A percentile compares a stretch with the other conserved stretches of the same genome.
phyloP scores from a whole-genome alignment of 2,797 vertebrate genomes.

The Pelochelys cantorii region DNA sequence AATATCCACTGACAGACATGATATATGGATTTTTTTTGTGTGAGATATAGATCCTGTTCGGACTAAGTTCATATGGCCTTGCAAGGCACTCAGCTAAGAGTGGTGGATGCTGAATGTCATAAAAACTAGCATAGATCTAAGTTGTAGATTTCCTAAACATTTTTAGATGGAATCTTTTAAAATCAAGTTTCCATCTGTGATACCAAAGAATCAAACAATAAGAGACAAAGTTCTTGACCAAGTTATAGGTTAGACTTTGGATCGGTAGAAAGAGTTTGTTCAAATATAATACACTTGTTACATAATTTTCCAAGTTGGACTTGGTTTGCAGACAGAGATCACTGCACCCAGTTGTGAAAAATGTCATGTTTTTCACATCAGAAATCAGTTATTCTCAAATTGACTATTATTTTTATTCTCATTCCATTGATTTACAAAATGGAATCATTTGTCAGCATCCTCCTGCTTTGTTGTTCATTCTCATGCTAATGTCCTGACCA shows the following conservation, averaged over 20 bases:
- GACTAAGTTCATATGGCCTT: no score
- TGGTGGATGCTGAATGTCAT: accelerated
- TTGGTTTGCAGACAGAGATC: background rate
- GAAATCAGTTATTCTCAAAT: background rate
- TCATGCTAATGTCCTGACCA: background rate
- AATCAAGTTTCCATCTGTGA: conserved; percentile 32
- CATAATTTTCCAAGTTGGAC: background rate
- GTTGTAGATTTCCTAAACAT: background rate
- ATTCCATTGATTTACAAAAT: conserved; percentile 60
- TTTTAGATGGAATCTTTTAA: background rate
- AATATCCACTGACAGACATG: no score
- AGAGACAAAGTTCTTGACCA: background rate
- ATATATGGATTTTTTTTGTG: no score
- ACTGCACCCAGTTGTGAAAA: conserved; percentile 49
- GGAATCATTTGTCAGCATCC: conserved; percentile 53
- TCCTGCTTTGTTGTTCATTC: background rate
- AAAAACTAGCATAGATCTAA: background rate
- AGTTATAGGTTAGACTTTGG: background rate
- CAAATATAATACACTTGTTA: background rate
- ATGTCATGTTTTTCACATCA: background rate
- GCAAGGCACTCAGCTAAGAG: background rate
- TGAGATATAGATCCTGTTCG: no score
- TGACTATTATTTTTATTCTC: conserved; percentile 42
- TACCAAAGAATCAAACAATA: conserved; percentile 42
- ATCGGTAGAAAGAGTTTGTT: conserved; percentile 7